These are phyloP conservation scores for Episyrphus balteatus DNA, from an alignment of 1,140 invertebrate species.

Conservation along the genomic window DNA sequence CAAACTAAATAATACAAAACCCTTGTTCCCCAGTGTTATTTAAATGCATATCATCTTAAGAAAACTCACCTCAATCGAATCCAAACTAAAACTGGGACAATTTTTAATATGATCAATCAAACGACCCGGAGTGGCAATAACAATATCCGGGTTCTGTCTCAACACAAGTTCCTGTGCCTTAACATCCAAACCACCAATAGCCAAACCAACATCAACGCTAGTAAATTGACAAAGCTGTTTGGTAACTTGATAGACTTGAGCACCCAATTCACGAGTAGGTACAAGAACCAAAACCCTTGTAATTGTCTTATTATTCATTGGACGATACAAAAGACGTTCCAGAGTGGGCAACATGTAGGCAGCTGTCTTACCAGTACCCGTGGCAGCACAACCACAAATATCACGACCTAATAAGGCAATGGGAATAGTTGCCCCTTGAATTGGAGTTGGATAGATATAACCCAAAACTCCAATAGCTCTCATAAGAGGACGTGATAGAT, in stretches of 20 bases:
- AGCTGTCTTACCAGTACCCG: conserved; percentile 96
- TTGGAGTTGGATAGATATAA: conserved; percentile 90
- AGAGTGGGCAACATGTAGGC: conserved; percentile 97
- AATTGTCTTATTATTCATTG: conserved; percentile 46
- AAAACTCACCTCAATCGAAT: conserved; percentile 72
- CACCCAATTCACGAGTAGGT: conserved; percentile 92
- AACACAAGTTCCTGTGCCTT: conserved; percentile 85
- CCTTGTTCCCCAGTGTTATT: too few relatives aligned
- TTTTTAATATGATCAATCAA: conserved; percentile 96
- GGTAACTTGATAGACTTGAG: conserved; percentile 85
- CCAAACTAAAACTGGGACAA: conserved; percentile 82
- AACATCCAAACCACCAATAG: conserved; percentile 87
- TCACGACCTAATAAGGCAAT: conserved; percentile 68
- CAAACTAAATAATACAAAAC: too few relatives aligned
- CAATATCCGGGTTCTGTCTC: conserved; percentile 85
- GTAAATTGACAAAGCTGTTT: conserved; percentile 84
- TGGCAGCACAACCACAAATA: conserved; percentile 50
- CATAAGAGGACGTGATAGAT: conserved; percentile 76
- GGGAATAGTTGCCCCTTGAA: conserved; percentile 90
- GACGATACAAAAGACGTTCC: conserved; percentile 80
- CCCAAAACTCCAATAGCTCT: conserved; percentile 80
- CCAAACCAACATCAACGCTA: conserved; percentile 65
- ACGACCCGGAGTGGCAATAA: conserved; percentile 95
- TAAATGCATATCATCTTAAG: background rate
- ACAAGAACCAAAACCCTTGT: conserved; percentile 88